Evolutionary conservation across 1,140 invertebrate genomes (phyloP), one percentile per base, ranked within the genome.

Genomic region (Drosophila parvula): DNA sequence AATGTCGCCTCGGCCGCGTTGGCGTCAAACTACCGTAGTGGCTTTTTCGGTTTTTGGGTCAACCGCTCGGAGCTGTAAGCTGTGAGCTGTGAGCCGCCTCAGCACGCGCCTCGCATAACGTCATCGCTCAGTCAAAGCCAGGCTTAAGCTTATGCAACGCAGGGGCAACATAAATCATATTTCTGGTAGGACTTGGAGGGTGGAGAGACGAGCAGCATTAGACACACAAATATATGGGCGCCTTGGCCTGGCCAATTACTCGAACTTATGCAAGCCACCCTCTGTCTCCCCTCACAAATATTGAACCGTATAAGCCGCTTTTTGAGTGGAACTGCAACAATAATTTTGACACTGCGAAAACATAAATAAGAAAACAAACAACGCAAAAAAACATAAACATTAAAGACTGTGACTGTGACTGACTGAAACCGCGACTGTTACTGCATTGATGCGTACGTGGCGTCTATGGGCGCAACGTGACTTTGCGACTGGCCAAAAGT

Each of bases 21-120:
- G 82, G 83, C 82, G 83, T 86, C 83, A 73, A 71, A 79, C 80
- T 63, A 79, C 71, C 80, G 80, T 78, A 69, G 81, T 67, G 59
- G 58, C 62, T 56, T 59, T 74, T 40, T 36, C 30, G 41, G n/a
- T 86, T 88, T 86, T 88, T 86, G 59, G 82, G 82, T 86, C 82
- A 83, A 47, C 32, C 30, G 30, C 62, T 36, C 58, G 16, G 48
- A 51, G 48, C 48, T n/a, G 36, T 10, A 16, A 51, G n/a, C 48
- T 30, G 48, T 16, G 48, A n/a, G 38, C 38, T 34, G 5, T 48
- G 58, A 61, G 44, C 57, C 73, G 77, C 73, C 71, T 64, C 32
- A 81, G 79, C 82, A 88, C 82, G 82, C 82, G 83, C 69, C 56
- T 71, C 55, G 65, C 82, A 68, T 67, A 64, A 68, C 74, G 73